Base-by-base conservation (phyloP, 2,888 invertebrate genomes). In the Macrosiphum euphorbiae region DNA sequence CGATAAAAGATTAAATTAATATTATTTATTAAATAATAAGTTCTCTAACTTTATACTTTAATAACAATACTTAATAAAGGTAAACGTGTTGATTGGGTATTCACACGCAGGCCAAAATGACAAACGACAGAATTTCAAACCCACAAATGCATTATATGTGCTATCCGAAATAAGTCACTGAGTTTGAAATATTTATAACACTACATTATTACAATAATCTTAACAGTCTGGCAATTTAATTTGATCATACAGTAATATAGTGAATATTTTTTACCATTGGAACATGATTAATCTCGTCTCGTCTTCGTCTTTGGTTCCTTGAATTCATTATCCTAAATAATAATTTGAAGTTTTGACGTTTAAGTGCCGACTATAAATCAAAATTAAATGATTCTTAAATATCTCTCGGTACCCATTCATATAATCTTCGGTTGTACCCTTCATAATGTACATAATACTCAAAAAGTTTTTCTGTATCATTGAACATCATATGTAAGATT, bases 371-470 rank as follows among this genome's bases (percentile, higher is more conserved):
- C 16, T 35, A 11, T 41, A 88, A 26, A 67, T 35, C 24, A 5
- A 47, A 90, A 88, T 90, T 35, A 88, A 88, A 67, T 44, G 35
- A 58, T 84, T 94, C 94, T 94, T 94, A 95, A 95, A 96, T 95
- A 94, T 96, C 96, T 92, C 96, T 95, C 20, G 96, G 96, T 94
- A 99, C 99, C 99, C 99, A 99, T 96, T 99, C 99, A 96, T 99
- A 99, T 95, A 99, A 96, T 95, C 99, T 97, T 95, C 99, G 97
- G 96, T 99, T 99, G 95, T 98, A 98, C 26, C 99, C 99, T 95
- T 99, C 98, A 96, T 99, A 99, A 96, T 99, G 99, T 16, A 99
- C 99, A 96, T 99, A 99, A 96, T 98, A 99, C 96, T 99, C 99
- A 95, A 97, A 97, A 95, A 97, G 97, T 94, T 97, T 97, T 95